phyloP scores from a whole-genome alignment of 2,797 vertebrate genomes.

The Urocyon cinereoargenteus region DNA sequence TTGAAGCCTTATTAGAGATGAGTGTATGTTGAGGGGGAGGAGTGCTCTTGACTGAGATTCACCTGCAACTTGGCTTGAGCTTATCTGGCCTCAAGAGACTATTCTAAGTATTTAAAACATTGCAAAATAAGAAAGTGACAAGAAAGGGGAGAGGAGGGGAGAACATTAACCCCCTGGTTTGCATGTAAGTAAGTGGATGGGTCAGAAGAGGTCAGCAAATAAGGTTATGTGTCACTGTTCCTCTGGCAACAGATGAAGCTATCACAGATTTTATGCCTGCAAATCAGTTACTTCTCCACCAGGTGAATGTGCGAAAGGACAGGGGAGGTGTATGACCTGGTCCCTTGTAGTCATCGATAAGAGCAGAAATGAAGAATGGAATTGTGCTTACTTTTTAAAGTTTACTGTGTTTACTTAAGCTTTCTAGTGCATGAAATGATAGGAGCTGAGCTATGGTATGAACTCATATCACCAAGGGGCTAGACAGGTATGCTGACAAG shows the following conservation, averaged over 20 bases:
- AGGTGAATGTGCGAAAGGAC: not conserved
- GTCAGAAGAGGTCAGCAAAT: not conserved
- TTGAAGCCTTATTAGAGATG: slow-evolving; percentile 35
- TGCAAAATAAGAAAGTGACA: not conserved
- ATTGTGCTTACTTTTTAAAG: not conserved
- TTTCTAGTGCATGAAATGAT: not conserved
- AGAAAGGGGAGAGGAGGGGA: not conserved
- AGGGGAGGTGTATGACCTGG: not conserved
- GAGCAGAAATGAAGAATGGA: not conserved
- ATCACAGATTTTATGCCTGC: not conserved
- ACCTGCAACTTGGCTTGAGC: not conserved
- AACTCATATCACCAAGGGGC: not conserved
- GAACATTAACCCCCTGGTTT: not conserved
- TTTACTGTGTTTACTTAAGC: not conserved
- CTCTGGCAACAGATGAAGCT: not conserved
- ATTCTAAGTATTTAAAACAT: not conserved
- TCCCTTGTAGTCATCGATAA: not conserved
- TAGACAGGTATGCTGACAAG: not conserved
- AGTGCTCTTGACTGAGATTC: not conserved
- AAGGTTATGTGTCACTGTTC: not conserved
- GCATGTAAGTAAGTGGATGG: not conserved
- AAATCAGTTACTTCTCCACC: not conserved
- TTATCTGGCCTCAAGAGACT: slow-evolving; percentile 29
- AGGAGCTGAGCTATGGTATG: not conserved
- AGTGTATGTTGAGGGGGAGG: too few species aligned